Evolutionary conservation across 2,797 vertebrate genomes (phyloP).

Genomic region (Graptemys geographica): DNA sequence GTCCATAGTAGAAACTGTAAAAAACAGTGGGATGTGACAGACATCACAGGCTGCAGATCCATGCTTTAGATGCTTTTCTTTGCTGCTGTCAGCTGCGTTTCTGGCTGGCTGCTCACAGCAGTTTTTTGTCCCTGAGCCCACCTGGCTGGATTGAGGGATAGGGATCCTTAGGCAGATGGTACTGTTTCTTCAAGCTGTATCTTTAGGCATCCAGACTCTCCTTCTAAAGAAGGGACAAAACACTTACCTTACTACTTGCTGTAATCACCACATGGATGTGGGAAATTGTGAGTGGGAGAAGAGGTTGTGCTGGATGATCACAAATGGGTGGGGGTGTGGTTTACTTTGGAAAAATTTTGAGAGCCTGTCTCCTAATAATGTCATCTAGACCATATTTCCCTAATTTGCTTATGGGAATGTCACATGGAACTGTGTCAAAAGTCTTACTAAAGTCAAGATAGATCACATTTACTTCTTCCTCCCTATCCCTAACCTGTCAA

Average conservation of each 20-base stretch:
- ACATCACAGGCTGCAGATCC: not conserved
- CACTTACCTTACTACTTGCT: not conserved
- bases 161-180: accelerated
- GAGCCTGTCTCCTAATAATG: not conserved
- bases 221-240: not conserved
- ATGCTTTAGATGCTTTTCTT: not conserved
- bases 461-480: not conserved
- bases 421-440: not conserved
- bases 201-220: not conserved
- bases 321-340: accelerated
- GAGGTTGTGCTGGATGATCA: not conserved
- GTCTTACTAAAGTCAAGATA: not conserved
- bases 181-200: not conserved
- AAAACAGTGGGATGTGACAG: not conserved
- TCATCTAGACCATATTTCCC: not conserved
- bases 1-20: not conserved
- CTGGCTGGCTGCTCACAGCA: accelerated
- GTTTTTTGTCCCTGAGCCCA: not conserved
- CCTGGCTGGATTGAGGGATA: accelerated
- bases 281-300: not conserved
- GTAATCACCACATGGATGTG: not conserved
- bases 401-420: not conserved
- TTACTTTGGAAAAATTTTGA: not conserved
- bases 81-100: not conserved
- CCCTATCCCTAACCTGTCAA: not conserved